These are phyloP conservation scores for Auanema freiburgensis DNA, from an alignment of 2,888 invertebrate genomes.

Conservation along the genomic window DNA sequence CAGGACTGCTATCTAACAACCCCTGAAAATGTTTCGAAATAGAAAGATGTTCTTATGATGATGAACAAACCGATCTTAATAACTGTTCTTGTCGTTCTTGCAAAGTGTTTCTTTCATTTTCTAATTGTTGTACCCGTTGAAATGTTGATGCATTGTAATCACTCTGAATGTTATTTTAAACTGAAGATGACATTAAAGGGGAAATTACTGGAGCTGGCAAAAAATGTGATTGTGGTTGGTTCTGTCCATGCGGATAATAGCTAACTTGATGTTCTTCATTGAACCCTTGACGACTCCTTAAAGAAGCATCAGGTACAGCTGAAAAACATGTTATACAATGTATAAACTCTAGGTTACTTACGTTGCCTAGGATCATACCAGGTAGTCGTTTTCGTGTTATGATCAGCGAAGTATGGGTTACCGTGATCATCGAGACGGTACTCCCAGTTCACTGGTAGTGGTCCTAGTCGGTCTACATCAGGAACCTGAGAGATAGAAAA, in stretches of 20 bases:
- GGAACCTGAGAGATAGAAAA: conserved; percentile 11
- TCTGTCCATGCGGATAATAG: conserved; percentile 10
- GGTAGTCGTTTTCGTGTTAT: conserved; percentile 37
- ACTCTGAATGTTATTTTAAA: conserved; percentile 24
- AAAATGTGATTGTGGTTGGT: conserved; percentile 30
- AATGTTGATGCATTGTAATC: conserved; percentile 31
- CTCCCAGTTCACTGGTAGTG: conserved; percentile 41
- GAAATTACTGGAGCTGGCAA: conserved; percentile 16
- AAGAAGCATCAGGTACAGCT: too few species aligned
- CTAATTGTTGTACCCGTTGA: conserved; percentile 34
- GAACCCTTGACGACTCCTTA: too few species aligned
- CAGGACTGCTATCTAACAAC: conserved; percentile 1
- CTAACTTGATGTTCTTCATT: not conserved
- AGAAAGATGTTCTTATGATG: conserved; percentile 6
- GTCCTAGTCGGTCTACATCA: conserved; percentile 19
- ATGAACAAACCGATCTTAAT: conserved; percentile 29
- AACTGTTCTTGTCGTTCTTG: conserved; percentile 42
- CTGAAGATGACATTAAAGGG: too few species aligned
- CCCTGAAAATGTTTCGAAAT: conserved; percentile 3
- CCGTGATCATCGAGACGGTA: conserved; percentile 34
- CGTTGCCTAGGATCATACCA: conserved; percentile 40
- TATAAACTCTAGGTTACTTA: conserved; percentile 8
- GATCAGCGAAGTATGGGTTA: conserved; percentile 36
- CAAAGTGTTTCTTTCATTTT: conserved; percentile 37
- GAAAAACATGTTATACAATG: conserved; percentile 1